A percentile compares a stretch with the other conserved stretches of the same genome.
Evolutionary conservation across 1,140 invertebrate species (phyloP).

Genomic region (Heliothis virescens): DNA sequence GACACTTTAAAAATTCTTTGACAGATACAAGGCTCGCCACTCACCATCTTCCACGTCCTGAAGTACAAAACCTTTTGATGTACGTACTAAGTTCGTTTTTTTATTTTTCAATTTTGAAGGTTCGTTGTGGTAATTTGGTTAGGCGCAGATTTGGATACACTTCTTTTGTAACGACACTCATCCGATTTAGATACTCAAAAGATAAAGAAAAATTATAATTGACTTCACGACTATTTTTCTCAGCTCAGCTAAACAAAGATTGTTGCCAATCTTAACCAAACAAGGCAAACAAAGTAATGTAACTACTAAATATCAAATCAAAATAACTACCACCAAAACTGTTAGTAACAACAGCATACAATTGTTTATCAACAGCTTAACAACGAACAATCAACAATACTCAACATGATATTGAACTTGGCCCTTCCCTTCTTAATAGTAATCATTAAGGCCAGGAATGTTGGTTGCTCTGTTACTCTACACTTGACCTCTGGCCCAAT

Average conservation of each 20-base stretch:
- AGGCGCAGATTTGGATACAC: not conserved
- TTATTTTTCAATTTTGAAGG: constrained; percentile 23
- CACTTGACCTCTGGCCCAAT: constrained; percentile 39
- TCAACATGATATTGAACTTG: constrained; percentile 47
- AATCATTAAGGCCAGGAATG: constrained; percentile 49
- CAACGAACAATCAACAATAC: constrained; percentile 35
- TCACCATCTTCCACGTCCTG: constrained; percentile 45
- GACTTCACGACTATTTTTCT: too few species aligned
- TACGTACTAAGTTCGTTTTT: constrained; percentile 24
- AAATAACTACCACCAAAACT: not conserved
- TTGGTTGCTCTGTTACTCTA: constrained; percentile 37
- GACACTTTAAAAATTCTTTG: constrained; percentile 78
- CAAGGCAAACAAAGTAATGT: not conserved
- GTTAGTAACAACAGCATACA: not conserved
- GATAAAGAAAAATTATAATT: too few species aligned
- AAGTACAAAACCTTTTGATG: constrained; percentile 46
- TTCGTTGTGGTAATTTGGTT: constrained; percentile 2
- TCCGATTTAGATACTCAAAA: too few species aligned
- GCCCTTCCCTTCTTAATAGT: constrained; percentile 38
- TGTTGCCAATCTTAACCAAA: not conserved
- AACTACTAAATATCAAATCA: not conserved
- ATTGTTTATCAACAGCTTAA: constrained; percentile 35
- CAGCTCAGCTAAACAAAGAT: not conserved
- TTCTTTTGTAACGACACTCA: not conserved
- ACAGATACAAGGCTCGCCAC: constrained; percentile 60